Percentiles rank a stretch among this genome's conserved stretches.
phyloP scores from a whole-genome alignment of 1,140 invertebrate genomes.

The Nephila pilipes region DNA sequence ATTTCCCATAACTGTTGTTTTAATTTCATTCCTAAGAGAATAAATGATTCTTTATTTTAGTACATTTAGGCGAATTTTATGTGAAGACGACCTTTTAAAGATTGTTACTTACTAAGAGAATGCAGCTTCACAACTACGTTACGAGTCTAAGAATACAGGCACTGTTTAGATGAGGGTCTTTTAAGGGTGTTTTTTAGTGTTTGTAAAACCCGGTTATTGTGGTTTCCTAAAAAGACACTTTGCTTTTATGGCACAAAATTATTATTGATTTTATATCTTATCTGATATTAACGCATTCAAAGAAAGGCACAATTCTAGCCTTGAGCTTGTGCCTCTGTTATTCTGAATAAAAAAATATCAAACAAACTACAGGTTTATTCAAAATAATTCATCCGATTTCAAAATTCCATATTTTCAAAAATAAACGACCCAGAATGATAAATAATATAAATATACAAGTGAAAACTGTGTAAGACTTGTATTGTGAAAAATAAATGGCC shows the following conservation, averaged over 20 bases:
- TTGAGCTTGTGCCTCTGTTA: too few species aligned
- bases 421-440: too few species aligned
- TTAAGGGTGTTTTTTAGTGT: not conserved
- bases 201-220: not conserved
- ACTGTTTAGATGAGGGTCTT: not conserved
- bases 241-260: not conserved
- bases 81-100: not conserved
- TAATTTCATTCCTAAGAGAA: not conserved
- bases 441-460: too few species aligned
- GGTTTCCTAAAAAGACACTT: not conserved
- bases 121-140: not conserved
- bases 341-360: too few species aligned
- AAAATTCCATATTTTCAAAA: too few species aligned
- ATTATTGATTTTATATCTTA: too few species aligned
- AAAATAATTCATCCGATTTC: too few species aligned
- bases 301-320: too few species aligned
- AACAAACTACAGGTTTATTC: too few species aligned
- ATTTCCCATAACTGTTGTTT: conserved; percentile 2
- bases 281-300: too few species aligned
- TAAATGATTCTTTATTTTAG: conserved; percentile 25
- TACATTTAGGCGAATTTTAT: not conserved
- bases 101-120: not conserved
- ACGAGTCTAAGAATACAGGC: not conserved
- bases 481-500: too few species aligned
- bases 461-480: too few species aligned